Base-by-base conservation (phyloP, 1,140 invertebrate species). In the Popillia japonica region DNA sequence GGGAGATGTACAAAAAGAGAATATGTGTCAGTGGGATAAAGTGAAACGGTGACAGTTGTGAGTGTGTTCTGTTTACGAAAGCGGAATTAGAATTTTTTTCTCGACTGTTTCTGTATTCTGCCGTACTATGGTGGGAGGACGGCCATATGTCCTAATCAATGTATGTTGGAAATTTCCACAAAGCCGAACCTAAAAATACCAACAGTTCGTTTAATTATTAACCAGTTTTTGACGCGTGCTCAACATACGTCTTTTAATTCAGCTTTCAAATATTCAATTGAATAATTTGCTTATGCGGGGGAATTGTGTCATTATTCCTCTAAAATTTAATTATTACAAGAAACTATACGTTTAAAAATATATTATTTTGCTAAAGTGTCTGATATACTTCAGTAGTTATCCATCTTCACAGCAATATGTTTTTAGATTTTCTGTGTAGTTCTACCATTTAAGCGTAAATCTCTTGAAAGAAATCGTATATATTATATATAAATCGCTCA, bases 51-150 rank as follows among this genome's bases (percentile, higher is more conserved):
- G 48, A 17, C n/a, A 17, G 48, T n/a, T 20, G 48, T n/a, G 48
- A 55, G 14, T 68, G 61, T 34, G 61, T 34, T 23, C 61, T 68
- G 27, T 68, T 68, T 34, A 68, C 22, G 27, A 68, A 68, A 34
- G 61, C 14, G n/a, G 48, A 55, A 55, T 55, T 55, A 68, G 27
- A 68, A 22, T 34, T 68, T 68, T 68, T 17, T 14, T 48, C 10
- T 34, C 20, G 4, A 10, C 22, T 22, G 61, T 34, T 68, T 68
- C 61, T 68, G 22, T 68, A 68, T 17, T 55, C 17, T 55, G 17
- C 48, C 48, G 2, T n/a, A 55, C 48, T 55, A 55, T 55, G n/a
- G 48, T 55, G 48, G 17, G 48, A 55, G 48, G 48, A 6, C 14
- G 48, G 2, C 48, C 48, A 55, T 55, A 55, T 55, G 48, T 55